These are phyloP conservation scores for Macquaria australasica DNA, from an alignment of 2,113 vertebrate genomes.

Conservation along the genomic window DNA sequence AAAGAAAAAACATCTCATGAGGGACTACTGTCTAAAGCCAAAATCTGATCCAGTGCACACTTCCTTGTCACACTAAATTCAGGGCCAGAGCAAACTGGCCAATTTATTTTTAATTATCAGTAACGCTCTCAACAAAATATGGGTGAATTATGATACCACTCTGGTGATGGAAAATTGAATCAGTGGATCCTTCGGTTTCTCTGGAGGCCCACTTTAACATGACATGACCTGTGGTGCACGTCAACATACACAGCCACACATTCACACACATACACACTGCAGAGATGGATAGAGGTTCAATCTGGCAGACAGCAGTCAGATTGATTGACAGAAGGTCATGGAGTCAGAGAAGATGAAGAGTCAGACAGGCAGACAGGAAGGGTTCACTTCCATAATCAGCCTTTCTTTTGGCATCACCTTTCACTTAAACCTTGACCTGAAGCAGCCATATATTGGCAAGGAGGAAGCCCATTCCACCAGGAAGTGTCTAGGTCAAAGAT, in stretches of 20 bases:
- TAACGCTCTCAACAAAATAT: slow-evolving; percentile 9
- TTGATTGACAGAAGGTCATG: neutral
- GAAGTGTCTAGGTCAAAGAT: neutral
- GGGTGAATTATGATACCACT: slow-evolving; percentile 5
- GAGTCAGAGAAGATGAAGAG: neutral
- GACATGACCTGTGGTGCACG: neutral
- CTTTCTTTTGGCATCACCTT: slow-evolving; percentile 37
- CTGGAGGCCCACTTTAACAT: neutral
- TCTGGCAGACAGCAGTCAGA: slow-evolving; percentile 1
- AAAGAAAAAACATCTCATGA: slow-evolving; percentile 34
- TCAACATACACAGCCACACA: neutral
- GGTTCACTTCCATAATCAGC: neutral
- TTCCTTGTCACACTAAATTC: slow-evolving; percentile 25
- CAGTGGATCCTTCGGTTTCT: neutral
- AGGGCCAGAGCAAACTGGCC: slow-evolving; percentile 12
- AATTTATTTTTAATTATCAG: slow-evolving; percentile 48
- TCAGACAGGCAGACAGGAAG: neutral
- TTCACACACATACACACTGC: neutral
- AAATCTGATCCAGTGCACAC: slow-evolving; percentile 23
- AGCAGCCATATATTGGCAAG: neutral
- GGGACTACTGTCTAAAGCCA: slow-evolving; percentile 11
- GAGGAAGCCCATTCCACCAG: neutral
- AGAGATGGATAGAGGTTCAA: neutral
- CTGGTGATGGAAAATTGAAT: slow-evolving; percentile 9
- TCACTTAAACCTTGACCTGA: slow-evolving; percentile 43